These are phyloP conservation scores for Sinocyclocheilus anophthalmus DNA, from an alignment of 2,113 vertebrate species.

Conservation along the genomic window DNA sequence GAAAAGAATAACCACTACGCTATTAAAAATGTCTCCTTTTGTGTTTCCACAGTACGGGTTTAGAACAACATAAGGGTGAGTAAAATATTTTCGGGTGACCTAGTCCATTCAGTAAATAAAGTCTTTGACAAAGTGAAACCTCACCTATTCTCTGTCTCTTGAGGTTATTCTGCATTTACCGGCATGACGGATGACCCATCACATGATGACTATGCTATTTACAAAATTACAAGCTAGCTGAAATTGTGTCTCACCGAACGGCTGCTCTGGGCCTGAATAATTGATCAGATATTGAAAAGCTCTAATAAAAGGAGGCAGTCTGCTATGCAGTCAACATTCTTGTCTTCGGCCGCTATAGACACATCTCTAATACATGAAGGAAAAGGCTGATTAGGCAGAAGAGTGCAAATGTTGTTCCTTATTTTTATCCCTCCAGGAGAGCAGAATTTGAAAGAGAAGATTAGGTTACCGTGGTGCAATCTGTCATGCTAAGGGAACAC, in stretches of 20 bases:
- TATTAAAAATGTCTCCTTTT: background rate
- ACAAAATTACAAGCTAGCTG: conserved; percentile 77
- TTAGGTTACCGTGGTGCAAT: conserved; percentile 63
- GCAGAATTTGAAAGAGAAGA: conserved; percentile 63
- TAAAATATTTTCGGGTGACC: background rate
- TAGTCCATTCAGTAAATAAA: background rate
- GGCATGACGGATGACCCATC: conserved; percentile 64
- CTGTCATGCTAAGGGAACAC: conserved; percentile 61
- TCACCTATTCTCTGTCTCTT: background rate
- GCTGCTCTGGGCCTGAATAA: conserved; percentile 79
- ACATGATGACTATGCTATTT: conserved; percentile 78
- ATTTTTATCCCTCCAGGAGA: conserved; percentile 61
- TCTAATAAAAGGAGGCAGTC: conserved; percentile 75
- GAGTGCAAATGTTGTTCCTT: conserved; percentile 57
- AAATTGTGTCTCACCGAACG: conserved; percentile 76
- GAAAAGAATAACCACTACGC: background rate
- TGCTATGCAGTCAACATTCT: conserved; percentile 71
- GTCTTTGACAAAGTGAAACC: conserved; percentile 1
- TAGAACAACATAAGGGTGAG: background rate
- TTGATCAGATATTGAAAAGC: conserved; percentile 81
- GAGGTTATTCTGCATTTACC: conserved; percentile 40
- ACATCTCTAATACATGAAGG: conserved; percentile 55
- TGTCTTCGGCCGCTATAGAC: conserved; percentile 62
- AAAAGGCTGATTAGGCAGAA: conserved; percentile 58
- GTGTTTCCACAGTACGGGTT: too few relatives aligned